Percentiles rank a stretch among this genome's conserved stretches.
These are phyloP conservation scores for Trichogramma dendrolimi DNA, from an alignment of 2,888 invertebrate species.

Conservation along the genomic window DNA sequence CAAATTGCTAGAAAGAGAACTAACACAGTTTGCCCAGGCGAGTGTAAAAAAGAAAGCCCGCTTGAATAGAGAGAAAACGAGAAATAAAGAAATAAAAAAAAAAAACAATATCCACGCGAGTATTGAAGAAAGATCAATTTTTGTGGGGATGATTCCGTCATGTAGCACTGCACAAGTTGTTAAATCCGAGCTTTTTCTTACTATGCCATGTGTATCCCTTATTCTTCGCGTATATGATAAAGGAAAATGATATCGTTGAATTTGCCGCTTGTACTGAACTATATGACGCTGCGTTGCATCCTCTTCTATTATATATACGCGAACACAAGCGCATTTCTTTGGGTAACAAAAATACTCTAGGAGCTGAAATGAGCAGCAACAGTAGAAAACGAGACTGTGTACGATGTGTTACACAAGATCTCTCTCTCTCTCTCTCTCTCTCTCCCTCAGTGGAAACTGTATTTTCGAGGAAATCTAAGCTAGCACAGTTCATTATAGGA, in stretches of 20 bases:
- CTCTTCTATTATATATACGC: not conserved
- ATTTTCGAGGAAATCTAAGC: no score
- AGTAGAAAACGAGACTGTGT: no score
- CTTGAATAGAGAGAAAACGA: not conserved
- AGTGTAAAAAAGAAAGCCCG: not conserved
- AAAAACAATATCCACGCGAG: not conserved
- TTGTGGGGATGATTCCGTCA: slow-evolving; percentile 24
- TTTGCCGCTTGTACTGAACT: slow-evolving; percentile 17
- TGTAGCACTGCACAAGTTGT: no score
- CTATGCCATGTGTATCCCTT: no score
- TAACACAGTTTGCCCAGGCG: slow-evolving; percentile 19
- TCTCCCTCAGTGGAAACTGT: no score
- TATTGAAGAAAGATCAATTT: slow-evolving; percentile 25
- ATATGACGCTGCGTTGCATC: slow-evolving; percentile 15
- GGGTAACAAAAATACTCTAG: no score
- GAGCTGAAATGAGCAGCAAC: no score
- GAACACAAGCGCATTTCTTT: not conserved
- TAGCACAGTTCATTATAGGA: no score
- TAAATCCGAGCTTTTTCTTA: no score
- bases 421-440: no score
- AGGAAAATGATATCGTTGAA: slow-evolving; percentile 17
- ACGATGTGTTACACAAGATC: no score
- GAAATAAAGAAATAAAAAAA: not conserved
- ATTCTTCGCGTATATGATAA: no score
- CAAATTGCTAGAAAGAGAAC: slow-evolving; percentile 12